Base-by-base conservation (phyloP, 2,113 vertebrate species). In the Odontesthes bonariensis region DNA sequence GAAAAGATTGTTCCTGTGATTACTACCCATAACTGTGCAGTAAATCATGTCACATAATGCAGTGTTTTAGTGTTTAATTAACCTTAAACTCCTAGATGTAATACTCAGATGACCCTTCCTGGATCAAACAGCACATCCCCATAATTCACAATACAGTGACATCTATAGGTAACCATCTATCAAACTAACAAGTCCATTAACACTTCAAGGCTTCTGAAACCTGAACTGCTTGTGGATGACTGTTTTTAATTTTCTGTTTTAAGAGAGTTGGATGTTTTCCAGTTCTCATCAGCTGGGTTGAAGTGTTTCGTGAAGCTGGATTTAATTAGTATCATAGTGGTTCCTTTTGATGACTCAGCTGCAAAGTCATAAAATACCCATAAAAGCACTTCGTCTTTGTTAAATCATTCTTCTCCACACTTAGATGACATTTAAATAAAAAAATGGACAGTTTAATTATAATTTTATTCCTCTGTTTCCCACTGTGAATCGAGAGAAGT, bases 291-390 rank as follows among this genome's bases (percentile, higher is more conserved):
- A 38, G 69, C 8, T 8, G 6, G 69, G 61, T 51, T 6, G 1
- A 22, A 62, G 65, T 59, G 59, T 70, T 75, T 82, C 75, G 54
- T 33, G 23, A 3, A 42, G 38, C 40, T 0, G 5, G 56, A 17
- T 33, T 51, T 35, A 35, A 65, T 33, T 65, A 68, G 64, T 7
- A 55, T 60, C 40, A 56, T 7, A 31, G 70, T 77, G 85, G 53
- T 77, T 79, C 59, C 71, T 80, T 75, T 61, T 40, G n/a, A 63
- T 76, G 81, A 81, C 64, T 79, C 74, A 70, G 67, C 83, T 32
- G 75, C 64, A 83, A 67, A 85, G 65, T 80, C 82, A 58, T 13
- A 20, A 27, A 52, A 33, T 10, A 51, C 65, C 69, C 67, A 55
- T 53, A 46, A 68, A 66, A n/a, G 46, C 0, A 20, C 57, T 31